Evolutionary conservation across 1,140 invertebrate species (phyloP).

Genomic region (Cecropterus lyciades): DNA sequence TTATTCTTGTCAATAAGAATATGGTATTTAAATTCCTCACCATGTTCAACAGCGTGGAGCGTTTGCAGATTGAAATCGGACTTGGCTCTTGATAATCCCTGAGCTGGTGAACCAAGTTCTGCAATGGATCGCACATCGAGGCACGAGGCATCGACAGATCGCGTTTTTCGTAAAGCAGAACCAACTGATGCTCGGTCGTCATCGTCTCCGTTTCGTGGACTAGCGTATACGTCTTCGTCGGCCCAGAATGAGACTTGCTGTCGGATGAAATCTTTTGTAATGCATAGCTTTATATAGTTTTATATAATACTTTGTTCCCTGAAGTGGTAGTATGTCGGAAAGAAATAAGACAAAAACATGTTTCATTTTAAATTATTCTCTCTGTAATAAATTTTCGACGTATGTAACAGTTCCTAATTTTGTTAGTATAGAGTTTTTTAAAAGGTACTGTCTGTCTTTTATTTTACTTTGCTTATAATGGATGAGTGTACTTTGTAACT

Average conservation of each 20-base stretch:
- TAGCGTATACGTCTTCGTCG: slow-evolving; percentile 90
- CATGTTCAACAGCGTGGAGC: slow-evolving; percentile 66
- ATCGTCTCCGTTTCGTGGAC: slow-evolving; percentile 86
- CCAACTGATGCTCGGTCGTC: slow-evolving; percentile 86
- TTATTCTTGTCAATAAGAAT: no score
- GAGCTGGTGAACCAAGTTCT: slow-evolving; percentile 85
- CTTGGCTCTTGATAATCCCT: slow-evolving; percentile 90
- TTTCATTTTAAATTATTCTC: no score
- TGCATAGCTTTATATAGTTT: no score
- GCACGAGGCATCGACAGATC: slow-evolving; percentile 94
- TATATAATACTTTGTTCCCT: no score
- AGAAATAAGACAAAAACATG: no score
- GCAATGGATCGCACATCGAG: slow-evolving; percentile 90
- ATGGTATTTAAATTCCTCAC: slow-evolving; percentile 38
- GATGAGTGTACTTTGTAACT: no score
- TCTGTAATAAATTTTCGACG: no score
- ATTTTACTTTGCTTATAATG: no score
- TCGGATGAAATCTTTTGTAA: background rate
- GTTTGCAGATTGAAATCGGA: slow-evolving; percentile 93
- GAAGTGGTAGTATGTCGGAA: no score
- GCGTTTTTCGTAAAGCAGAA: slow-evolving; percentile 92
- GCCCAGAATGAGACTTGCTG: slow-evolving; percentile 92
- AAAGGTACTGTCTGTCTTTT: no score
- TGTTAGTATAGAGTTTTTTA: no score
- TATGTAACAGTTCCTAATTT: no score